Percentiles rank a stretch among this genome's conserved stretches.
These are phyloP conservation scores for Mycteria americana DNA, from an alignment of 2,797 vertebrate genomes.

Conservation along the genomic window DNA sequence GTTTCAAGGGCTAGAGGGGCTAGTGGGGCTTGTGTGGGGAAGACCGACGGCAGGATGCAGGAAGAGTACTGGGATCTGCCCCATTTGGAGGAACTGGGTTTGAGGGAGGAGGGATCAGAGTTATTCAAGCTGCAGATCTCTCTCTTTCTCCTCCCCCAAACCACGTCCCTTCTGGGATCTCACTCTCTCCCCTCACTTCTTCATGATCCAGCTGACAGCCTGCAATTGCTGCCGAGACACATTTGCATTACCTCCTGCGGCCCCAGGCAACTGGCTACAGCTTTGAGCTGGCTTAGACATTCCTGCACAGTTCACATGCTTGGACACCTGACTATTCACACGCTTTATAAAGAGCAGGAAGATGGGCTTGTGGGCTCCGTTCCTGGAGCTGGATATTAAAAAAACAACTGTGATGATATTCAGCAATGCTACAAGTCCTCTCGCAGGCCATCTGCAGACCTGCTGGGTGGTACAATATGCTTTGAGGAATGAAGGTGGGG, in stretches of 20 bases:
- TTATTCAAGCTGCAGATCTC: not conserved
- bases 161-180: not conserved
- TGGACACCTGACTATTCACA: not conserved
- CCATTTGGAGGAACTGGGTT: not conserved
- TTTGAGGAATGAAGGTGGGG: not conserved
- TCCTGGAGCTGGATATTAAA: not conserved
- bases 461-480: not conserved
- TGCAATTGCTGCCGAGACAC: not conserved
- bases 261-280: not conserved
- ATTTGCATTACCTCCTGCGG: not conserved
- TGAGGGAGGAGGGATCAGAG: not conserved
- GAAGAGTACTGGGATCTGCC: not conserved
- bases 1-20: not conserved
- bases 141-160: not conserved
- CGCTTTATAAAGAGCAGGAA: not conserved
- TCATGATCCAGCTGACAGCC: not conserved
- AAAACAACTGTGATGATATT: not conserved
- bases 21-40: not conserved
- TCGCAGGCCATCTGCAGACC: not conserved
- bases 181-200: not conserved
- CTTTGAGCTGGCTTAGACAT: not conserved
- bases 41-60: not conserved
- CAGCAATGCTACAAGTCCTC: not conserved
- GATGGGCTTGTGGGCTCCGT: not conserved
- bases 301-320: not conserved